phyloP scores from a whole-genome alignment of 2,113 vertebrate genomes.

The Hippocampus mohnikei region DNA sequence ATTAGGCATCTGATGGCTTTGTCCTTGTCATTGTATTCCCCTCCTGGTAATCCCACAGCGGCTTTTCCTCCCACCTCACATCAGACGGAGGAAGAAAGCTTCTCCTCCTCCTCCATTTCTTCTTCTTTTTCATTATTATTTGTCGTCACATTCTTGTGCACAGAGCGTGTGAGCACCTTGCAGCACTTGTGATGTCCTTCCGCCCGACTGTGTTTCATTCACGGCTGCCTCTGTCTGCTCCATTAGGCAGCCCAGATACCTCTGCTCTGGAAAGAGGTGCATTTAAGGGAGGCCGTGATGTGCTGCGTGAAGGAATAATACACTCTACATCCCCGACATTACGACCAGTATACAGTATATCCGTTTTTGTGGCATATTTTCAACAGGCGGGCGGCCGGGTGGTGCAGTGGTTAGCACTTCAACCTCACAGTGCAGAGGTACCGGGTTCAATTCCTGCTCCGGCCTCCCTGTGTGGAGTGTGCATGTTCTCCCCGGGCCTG shows the following conservation, averaged over 20 bases:
- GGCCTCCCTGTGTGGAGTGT: no score
- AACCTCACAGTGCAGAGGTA: no score
- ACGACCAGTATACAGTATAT: no score
- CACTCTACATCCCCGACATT: background rate
- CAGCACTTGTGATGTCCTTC: constrained; percentile 47
- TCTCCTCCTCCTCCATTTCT: constrained; percentile 24
- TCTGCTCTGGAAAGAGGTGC: constrained; percentile 22
- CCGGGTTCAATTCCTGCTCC: no score
- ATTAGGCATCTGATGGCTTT: background rate
- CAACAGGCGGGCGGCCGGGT: background rate
- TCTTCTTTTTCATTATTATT: constrained; percentile 30
- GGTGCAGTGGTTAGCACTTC: no score
- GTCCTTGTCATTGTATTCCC: constrained; percentile 2
- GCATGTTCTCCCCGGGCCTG: no score
- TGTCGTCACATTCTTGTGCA: constrained; percentile 56
- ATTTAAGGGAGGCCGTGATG: constrained; percentile 23
- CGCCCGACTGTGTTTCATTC: constrained; percentile 58
- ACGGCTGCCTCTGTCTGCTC: constrained; percentile 51
- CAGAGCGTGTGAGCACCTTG: constrained; percentile 52
- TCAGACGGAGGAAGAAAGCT: constrained; percentile 14
- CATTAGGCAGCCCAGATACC: constrained; percentile 46
- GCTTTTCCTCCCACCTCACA: constrained; percentile 10
- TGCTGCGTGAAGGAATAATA: background rate
- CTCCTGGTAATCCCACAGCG: background rate
- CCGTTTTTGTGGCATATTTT: background rate